Evolutionary conservation across 30 jellyfish, hydroid and myxozoan genomes (phyloP).

Genomic region (Aurelia sp.): DNA sequence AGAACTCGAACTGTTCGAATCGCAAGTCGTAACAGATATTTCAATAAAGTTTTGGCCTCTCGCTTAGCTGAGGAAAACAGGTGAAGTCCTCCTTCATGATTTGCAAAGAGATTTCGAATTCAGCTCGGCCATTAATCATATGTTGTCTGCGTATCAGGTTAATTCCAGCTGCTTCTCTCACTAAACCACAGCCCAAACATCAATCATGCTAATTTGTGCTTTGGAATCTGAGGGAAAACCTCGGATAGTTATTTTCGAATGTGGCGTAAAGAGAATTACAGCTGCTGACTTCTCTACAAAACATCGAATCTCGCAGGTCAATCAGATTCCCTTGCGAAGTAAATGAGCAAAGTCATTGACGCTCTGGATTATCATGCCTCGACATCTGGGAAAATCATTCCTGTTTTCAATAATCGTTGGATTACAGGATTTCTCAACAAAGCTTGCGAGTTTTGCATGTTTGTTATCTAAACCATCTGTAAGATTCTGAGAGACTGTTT

Average conservation of each 20-base stretch:
- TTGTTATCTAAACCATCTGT: too few species aligned
- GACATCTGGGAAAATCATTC: slow-evolving; percentile 34
- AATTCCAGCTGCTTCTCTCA: slow-evolving; percentile 9
- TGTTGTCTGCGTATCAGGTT: background rate
- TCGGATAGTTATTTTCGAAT: slow-evolving; percentile 22
- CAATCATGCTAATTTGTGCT: slow-evolving; percentile 30
- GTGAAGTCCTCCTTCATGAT: too few species aligned
- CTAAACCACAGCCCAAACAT: slow-evolving; percentile 44
- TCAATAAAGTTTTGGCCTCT: too few species aligned
- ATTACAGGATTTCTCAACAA: background rate
- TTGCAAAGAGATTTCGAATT: too few species aligned
- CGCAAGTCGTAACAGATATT: too few species aligned
- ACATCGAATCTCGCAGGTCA: slow-evolving; percentile 10
- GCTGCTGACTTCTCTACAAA: slow-evolving; percentile 48
- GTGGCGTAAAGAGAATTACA: slow-evolving; percentile 25
- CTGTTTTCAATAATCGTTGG: slow-evolving; percentile 12
- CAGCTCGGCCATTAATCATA: too few species aligned
- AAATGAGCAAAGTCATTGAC: slow-evolving; percentile 34
- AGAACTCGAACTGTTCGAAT: too few species aligned
- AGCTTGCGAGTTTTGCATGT: too few species aligned
- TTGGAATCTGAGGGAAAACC: slow-evolving; percentile 33
- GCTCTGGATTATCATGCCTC: slow-evolving; percentile 13
- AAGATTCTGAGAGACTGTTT: too few species aligned
- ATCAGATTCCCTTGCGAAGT: slow-evolving; percentile 22
- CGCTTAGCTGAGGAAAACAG: too few species aligned